Evolutionary conservation across 2,113 vertebrate genomes (phyloP), one percentile per base, ranked within the genome.

Genomic region (Coreoperca whiteheadi): DNA sequence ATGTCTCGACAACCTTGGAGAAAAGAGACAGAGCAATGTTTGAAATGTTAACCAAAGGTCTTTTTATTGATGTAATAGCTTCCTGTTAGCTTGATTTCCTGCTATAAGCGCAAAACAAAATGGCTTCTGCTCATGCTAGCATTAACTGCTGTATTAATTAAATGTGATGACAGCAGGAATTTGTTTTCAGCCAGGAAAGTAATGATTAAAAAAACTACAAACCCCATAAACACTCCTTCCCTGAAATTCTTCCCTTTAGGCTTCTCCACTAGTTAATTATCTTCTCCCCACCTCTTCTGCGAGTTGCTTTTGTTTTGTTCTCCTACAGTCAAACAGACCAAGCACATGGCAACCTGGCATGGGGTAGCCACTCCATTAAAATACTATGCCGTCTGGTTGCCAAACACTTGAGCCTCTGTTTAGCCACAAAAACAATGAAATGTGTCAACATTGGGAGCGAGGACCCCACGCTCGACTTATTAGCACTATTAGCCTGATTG

Each of bases 401-500:
- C 94, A 95, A 95, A 96, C 94, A 95, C 94, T 95, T 60, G 73
- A 94, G 92, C 77, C 83, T 79, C 86, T 95, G 94, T 95, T 96
- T 96, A 92, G 93, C 89, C 91, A 93, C 90, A 91, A 91, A 92
- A 94, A 95, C 91, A 91, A 74, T 88, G 89, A 93, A 94, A 95
- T 93, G 94, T 96, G 95, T 95, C 93, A 94, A 95, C 94, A 94
- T 6, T 71, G 87, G 87, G 86, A 90, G 90, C 23, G 84, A 93
- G 90, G 92, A 94, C 91, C 94, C 85, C 85, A 75, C 89, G 87
- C 92, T 95, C 94, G 88, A 95, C 92, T 92, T 95, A 95, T 95
- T 95, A 96, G 94, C 82, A 85, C 94, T 91, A 95, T 96, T 95
- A 95, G 93, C 87, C 91, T 89, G 91, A 94, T 93, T 93, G 94